Conservation (phyloP, 2,797 vertebrate genomes). For the Amphiprion clarkii region DNA sequence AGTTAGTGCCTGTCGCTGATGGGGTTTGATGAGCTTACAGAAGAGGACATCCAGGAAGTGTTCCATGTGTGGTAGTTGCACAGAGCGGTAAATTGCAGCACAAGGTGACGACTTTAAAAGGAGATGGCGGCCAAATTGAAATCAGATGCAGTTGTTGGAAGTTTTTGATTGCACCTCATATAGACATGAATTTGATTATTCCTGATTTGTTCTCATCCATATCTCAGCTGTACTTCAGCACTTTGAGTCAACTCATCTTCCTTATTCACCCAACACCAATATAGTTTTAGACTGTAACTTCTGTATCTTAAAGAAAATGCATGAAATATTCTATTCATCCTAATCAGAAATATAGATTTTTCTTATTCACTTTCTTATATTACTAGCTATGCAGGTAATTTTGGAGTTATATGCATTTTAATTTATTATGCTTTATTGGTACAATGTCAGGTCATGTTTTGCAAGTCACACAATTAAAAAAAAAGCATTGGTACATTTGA, state of each 20-base stretch:
- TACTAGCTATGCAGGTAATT: too few species aligned
- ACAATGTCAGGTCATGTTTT: too few species aligned
- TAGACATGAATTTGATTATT: neutral
- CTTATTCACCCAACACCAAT: constrained; percentile 1
- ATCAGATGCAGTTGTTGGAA: too few species aligned
- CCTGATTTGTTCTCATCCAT: neutral
- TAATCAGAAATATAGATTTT: neutral
- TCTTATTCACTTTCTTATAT: too few species aligned
- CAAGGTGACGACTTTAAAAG: too few species aligned
- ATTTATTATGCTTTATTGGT: neutral
- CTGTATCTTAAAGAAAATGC: neutral
- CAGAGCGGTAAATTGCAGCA: too few species aligned
- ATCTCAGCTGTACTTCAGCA: neutral
- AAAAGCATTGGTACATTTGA: neutral
- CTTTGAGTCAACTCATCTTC: neutral
- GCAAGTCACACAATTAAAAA: neutral
- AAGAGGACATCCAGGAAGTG: too few species aligned
- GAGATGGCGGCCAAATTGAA: too few species aligned
- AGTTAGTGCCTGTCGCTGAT: too few species aligned
- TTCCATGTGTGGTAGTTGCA: too few species aligned
- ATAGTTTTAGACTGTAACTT: neutral
- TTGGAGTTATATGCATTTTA: neutral
- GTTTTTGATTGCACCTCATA: too few species aligned
- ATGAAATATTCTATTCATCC: neutral
- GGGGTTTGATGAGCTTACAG: too few species aligned